A percentile compares a stretch with the other conserved stretches of the same genome.
Conservation (phyloP, 2,888 invertebrate genomes). For the Drosophila niveifrons region DNA sequence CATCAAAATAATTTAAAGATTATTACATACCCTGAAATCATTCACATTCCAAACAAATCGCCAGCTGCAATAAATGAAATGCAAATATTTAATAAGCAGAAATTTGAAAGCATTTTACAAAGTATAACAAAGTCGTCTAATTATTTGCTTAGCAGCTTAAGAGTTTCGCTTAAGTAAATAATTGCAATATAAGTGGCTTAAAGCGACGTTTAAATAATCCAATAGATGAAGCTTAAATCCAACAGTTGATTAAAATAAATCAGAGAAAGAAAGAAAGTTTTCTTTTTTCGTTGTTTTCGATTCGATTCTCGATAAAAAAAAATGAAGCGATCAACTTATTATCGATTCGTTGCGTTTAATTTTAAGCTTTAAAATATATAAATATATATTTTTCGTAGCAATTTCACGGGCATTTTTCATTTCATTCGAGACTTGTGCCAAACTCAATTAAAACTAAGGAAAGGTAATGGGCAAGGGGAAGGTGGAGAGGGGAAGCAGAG, state of each 20-base stretch:
- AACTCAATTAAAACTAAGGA: conserved; percentile 65
- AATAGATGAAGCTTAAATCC: background rate
- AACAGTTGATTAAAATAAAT: conserved; percentile 7
- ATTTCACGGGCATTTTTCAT: conserved; percentile 61
- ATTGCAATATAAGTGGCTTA: conserved; percentile 4
- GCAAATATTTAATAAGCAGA: no score
- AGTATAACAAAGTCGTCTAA: background rate
- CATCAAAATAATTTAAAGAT: no score
- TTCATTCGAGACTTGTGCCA: conserved; percentile 70
- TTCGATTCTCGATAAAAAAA: conserved; percentile 10
- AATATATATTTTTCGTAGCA: conserved; percentile 31
- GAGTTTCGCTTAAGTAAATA: background rate
- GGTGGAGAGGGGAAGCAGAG: background rate
- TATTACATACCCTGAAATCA: no score
- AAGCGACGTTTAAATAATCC: background rate
- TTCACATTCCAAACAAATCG: no score
- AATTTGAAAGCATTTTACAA: background rate
- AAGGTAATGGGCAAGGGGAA: background rate
- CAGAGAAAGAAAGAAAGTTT: conserved; percentile 17
- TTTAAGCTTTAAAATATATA: background rate
- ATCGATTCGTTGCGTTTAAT: conserved; percentile 48
- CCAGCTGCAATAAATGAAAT: no score
- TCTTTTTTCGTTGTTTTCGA: background rate
- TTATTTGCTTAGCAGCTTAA: background rate
- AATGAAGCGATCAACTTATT: conserved; percentile 29